phyloP scores from a whole-genome alignment of 1,140 invertebrate genomes.

The Popillia japonica region DNA sequence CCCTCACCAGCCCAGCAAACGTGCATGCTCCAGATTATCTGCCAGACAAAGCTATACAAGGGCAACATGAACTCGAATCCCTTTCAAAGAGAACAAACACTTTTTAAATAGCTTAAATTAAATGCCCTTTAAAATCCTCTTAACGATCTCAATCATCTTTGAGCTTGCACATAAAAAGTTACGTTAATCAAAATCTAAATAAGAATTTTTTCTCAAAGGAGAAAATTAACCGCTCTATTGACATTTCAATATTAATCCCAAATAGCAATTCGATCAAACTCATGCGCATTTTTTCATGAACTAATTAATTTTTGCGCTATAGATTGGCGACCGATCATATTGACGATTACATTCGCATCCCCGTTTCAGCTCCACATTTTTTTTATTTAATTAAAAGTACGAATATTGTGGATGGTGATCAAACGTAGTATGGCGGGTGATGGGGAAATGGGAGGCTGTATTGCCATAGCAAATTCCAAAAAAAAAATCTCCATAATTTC shows the following conservation, averaged over 20 bases:
- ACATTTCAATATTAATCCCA: background rate
- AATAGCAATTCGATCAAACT: background rate
- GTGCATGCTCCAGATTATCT: too few relatives aligned
- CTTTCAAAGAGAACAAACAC: too few relatives aligned
- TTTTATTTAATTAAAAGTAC: constrained; percentile 2
- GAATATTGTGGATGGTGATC: background rate
- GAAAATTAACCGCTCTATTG: background rate
- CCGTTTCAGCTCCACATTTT: background rate
- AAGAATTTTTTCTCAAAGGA: background rate
- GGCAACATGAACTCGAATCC: too few relatives aligned
- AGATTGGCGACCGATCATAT: background rate
- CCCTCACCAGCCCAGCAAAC: too few relatives aligned
- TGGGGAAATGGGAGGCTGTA: background rate
- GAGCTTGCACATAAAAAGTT: background rate
- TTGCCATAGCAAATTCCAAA: too few relatives aligned
- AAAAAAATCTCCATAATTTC: constrained; percentile 16
- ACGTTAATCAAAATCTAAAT: constrained; percentile 4
- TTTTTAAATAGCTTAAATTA: too few relatives aligned
- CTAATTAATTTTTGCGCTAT: background rate
- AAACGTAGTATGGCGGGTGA: background rate
- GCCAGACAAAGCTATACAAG: too few relatives aligned
- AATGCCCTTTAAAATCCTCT: background rate
- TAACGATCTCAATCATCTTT: background rate
- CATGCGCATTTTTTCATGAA: background rate
- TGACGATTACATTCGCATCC: background rate